Base-by-base conservation (phyloP, 1,140 invertebrate species). In the Psilanteris sp. region DNA sequence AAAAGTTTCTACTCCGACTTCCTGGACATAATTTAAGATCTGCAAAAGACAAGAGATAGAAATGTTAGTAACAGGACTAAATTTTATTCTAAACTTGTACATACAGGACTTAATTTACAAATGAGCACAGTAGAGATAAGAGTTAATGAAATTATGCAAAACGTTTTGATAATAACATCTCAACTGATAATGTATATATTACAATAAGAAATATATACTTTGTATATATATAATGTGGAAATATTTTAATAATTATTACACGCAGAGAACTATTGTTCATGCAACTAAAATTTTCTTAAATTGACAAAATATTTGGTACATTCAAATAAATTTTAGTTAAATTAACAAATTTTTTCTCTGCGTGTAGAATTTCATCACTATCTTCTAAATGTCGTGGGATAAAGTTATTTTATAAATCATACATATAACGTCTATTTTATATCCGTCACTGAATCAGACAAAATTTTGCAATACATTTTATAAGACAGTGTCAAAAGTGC, bases 301-400 rank as follows among this genome's bases (percentile, higher is more conserved):
- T 50, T 50, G 50, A 50, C n/a, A n/a, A n/a, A n/a, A n/a, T n/a
- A n/a, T n/a, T n/a, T n/a, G n/a, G n/a, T n/a, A n/a, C n/a, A n/a
- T n/a, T n/a, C n/a, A n/a, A n/a, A n/a, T n/a, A n/a, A n/a, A n/a
- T n/a, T n/a, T n/a, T n/a, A n/a, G n/a, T n/a, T n/a, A n/a, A n/a
- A n/a, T n/a, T n/a, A n/a, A n/a, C n/a, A n/a, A n/a, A n/a, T n/a
- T n/a, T n/a, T n/a, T n/a, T n/a, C n/a, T n/a, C n/a, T n/a, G n/a
- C n/a, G n/a, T n/a, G n/a, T n/a, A n/a, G n/a, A n/a, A 50, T 32
- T 62, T 50, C 41, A 62, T 34, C 31, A 50, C 50, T 50, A 50
- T n/a, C n/a, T 61, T 61, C 37, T 34, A 31, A 36, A 13, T 46
- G 26, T 34, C 18, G n/a, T 1, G 9, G 13, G 26, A 3, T n/a